Evolutionary conservation across 1,140 invertebrate species (phyloP).

Genomic region (Pygmarrhopalites habei): DNA sequence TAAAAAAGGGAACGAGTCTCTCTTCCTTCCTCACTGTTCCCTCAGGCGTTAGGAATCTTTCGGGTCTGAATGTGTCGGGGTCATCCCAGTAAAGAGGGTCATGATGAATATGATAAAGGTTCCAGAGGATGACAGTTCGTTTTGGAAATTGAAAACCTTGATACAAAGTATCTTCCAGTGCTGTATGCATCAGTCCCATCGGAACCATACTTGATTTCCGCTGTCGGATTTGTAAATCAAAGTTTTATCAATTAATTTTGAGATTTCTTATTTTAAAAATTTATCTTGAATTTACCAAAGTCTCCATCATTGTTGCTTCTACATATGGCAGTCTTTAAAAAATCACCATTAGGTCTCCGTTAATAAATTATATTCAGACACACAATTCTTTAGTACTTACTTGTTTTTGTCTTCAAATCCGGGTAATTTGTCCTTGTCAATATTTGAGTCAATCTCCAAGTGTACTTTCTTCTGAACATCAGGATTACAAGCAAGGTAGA

Average conservation of each 20-base stretch:
- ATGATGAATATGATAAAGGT: conserved; percentile 41
- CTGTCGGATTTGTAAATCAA: too few species aligned
- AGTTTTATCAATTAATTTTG: too few species aligned
- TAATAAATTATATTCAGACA: too few species aligned
- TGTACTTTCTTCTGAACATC: conserved; percentile 72
- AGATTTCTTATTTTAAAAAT: too few species aligned
- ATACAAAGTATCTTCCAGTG: conserved; percentile 38
- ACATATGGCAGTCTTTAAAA: conserved; percentile 40
- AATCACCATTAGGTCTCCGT: too few species aligned
- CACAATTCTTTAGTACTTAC: conserved; percentile 43
- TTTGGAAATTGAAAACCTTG: conserved; percentile 40
- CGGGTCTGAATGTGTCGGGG: conserved; percentile 46
- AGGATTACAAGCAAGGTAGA: conserved; percentile 66
- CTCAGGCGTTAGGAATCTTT: conserved; percentile 44
- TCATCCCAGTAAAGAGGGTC: conserved; percentile 44
- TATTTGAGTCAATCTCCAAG: conserved; percentile 66
- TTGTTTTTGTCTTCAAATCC: conserved; percentile 59
- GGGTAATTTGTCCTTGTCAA: conserved; percentile 60
- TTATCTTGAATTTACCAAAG: too few species aligned
- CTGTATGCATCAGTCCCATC: conserved; percentile 33
- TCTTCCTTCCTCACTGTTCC: conserved; percentile 54
- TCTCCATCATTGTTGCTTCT: conserved; percentile 38
- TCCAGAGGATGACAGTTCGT: conserved; percentile 39
- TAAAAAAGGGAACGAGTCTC: conserved; percentile 60
- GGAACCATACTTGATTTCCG: conserved; percentile 37